Conservation (phyloP, 2,797 vertebrate species). For the Chelonia mydas region DNA sequence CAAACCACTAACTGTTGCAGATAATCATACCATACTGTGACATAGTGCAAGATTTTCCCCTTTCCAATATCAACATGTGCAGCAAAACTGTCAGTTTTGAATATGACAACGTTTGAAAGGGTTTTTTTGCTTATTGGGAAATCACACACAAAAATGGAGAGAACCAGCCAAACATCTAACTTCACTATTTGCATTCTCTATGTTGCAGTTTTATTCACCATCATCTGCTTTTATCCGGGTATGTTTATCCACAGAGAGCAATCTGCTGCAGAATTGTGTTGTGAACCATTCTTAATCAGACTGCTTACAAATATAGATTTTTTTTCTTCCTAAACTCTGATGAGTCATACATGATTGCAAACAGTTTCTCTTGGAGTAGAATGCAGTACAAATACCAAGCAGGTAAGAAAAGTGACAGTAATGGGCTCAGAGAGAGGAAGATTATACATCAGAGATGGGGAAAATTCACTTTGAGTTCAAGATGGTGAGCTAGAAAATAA, state of each 20-base stretch:
- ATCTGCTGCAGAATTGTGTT: background rate
- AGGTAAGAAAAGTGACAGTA: background rate
- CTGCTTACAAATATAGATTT: background rate
- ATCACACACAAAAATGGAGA: rapidly evolving
- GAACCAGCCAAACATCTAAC: background rate
- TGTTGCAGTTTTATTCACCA: background rate
- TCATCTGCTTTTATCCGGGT: background rate
- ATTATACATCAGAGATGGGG: background rate
- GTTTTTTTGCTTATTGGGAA: background rate
- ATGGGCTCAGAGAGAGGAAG: background rate
- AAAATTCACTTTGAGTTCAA: background rate
- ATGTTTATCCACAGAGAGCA: background rate
- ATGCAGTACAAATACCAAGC: background rate
- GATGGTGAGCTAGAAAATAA: background rate
- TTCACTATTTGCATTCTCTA: background rate
- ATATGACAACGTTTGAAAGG: background rate
- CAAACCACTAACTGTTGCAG: background rate
- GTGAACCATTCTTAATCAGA: background rate
- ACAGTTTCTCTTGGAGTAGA: background rate
- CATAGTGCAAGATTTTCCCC: rapidly evolving
- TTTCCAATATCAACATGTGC: rapidly evolving
- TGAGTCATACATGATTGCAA: background rate
- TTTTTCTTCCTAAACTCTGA: background rate
- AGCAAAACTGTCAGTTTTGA: background rate
- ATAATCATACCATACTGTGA: background rate